Evolutionary conservation across 2,888 invertebrate species (phyloP).

Genomic region (Aethes cnicana): DNA sequence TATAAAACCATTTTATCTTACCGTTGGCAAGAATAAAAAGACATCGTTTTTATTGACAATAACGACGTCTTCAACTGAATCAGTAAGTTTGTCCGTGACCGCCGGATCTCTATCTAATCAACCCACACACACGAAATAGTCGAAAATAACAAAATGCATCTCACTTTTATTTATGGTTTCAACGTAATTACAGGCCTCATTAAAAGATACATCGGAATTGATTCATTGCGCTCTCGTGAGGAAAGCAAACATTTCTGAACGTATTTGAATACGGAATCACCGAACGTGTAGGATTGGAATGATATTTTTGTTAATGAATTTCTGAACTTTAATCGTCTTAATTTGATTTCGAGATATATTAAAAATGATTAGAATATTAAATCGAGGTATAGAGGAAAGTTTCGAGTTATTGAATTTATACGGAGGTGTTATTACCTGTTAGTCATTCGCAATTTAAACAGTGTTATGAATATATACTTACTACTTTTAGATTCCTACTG

Average conservation of each 20-base stretch:
- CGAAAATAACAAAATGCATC: slow-evolving; percentile 19
- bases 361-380: slow-evolving; percentile 26
- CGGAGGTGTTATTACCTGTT: slow-evolving; percentile 21
- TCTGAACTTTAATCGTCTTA: slow-evolving; percentile 27
- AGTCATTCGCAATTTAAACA: slow-evolving; percentile 2
- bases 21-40: no score
- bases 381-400: slow-evolving; percentile 14
- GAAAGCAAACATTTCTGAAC: slow-evolving; percentile 41
- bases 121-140: slow-evolving; percentile 35
- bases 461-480: background rate
- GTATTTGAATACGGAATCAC: slow-evolving; percentile 39
- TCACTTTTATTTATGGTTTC: slow-evolving; percentile 36
- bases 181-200: slow-evolving; percentile 41
- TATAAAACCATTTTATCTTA: no score
- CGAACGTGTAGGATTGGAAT: slow-evolving; percentile 19
- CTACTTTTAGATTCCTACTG: no score
- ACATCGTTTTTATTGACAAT: background rate
- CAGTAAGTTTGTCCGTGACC: slow-evolving; percentile 29
- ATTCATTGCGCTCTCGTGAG: slow-evolving; percentile 46
- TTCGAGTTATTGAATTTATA: slow-evolving; percentile 11
- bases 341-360: slow-evolving; percentile 26
- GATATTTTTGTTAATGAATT: slow-evolving; percentile 35
- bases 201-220: slow-evolving; percentile 49
- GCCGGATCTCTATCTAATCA: slow-evolving; percentile 36
- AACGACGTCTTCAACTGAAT: background rate